A percentile compares a stretch with the other conserved stretches of the same genome.
Conservation (phyloP, 2,113 vertebrate genomes). For the Pithys albifrons region DNA sequence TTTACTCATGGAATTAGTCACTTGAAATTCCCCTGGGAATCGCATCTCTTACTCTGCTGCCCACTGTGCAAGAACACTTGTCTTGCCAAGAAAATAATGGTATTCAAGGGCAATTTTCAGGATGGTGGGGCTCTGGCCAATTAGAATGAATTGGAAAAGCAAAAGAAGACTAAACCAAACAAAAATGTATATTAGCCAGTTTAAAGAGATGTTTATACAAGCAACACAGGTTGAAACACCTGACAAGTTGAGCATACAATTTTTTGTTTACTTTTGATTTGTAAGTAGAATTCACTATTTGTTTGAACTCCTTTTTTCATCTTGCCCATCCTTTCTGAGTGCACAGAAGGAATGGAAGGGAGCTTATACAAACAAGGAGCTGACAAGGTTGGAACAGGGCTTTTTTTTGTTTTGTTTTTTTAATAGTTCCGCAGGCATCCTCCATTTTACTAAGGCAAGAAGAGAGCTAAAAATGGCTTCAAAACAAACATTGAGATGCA, state of each 20-base stretch:
- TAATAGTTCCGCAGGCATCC: neutral
- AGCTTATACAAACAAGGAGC: neutral
- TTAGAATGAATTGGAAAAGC: neutral
- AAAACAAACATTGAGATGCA: neutral
- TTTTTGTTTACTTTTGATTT: neutral
- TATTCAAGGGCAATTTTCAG: slow-evolving; percentile 34
- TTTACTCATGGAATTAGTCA: slow-evolving; percentile 24
- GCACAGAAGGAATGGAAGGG: neutral
- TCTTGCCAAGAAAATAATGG: slow-evolving; percentile 40
- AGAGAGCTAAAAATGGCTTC: neutral
- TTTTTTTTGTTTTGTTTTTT: neutral
- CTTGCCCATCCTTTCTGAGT: neutral
- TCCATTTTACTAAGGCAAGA: neutral
- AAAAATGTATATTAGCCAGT: neutral
- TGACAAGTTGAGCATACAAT: neutral
- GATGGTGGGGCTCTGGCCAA: neutral
- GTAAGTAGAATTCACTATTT: neutral
- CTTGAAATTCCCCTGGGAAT: slow-evolving; percentile 5
- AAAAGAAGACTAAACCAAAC: neutral
- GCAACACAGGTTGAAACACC: neutral
- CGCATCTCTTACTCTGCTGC: slow-evolving; percentile 24
- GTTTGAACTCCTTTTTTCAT: neutral
- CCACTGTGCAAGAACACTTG: slow-evolving; percentile 16
- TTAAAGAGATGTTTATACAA: neutral
- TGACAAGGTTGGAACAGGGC: neutral